Evolutionary conservation across 2,888 invertebrate genomes (phyloP).

Genomic region (Monochamus alternatus): DNA sequence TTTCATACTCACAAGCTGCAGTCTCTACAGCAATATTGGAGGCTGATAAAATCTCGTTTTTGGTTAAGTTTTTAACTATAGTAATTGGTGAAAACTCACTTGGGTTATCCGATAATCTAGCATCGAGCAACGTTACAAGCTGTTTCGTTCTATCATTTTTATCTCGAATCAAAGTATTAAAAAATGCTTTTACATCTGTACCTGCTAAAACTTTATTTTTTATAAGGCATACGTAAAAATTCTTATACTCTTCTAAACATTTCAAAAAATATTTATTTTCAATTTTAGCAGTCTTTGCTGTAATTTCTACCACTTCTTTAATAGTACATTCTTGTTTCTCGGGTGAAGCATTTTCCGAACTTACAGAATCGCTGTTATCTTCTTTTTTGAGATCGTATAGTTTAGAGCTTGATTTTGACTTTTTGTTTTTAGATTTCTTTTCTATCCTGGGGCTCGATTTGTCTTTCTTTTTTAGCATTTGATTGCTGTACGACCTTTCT

Average conservation of each 20-base stretch:
- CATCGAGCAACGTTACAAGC: slow-evolving; percentile 66
- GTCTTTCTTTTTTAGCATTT: slow-evolving; percentile 70
- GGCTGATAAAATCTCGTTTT: slow-evolving; percentile 46
- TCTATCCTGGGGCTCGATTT: slow-evolving; percentile 72
- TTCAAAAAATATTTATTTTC: slow-evolving; percentile 68
- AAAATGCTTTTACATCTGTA: slow-evolving; percentile 69
- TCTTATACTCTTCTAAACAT: slow-evolving; percentile 68
- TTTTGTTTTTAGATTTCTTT: slow-evolving; percentile 75
- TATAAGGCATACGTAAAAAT: slow-evolving; percentile 67
- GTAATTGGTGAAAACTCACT: slow-evolving; percentile 57
- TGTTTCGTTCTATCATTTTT: slow-evolving; percentile 71
- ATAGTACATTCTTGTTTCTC: slow-evolving; percentile 46
- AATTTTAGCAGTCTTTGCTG: slow-evolving; percentile 57
- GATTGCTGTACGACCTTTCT: slow-evolving; percentile 70
- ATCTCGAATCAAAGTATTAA: slow-evolving; percentile 71
- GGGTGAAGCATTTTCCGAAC: slow-evolving; percentile 44
- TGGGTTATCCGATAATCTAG: slow-evolving; percentile 60
- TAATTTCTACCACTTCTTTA: slow-evolving; percentile 45
- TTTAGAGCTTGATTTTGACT: slow-evolving; percentile 75
- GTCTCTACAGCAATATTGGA: slow-evolving; percentile 57
- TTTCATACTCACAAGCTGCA: slow-evolving; percentile 68
- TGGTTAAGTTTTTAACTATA: slow-evolving; percentile 46
- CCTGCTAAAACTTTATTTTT: slow-evolving; percentile 71
- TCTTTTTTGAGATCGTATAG: slow-evolving; percentile 74
- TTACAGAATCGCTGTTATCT: slow-evolving; percentile 56